Percentiles rank a stretch among this genome's conserved stretches.
Conservation (phyloP, 1,140 invertebrate species). For the Drosophila paulistorum region DNA sequence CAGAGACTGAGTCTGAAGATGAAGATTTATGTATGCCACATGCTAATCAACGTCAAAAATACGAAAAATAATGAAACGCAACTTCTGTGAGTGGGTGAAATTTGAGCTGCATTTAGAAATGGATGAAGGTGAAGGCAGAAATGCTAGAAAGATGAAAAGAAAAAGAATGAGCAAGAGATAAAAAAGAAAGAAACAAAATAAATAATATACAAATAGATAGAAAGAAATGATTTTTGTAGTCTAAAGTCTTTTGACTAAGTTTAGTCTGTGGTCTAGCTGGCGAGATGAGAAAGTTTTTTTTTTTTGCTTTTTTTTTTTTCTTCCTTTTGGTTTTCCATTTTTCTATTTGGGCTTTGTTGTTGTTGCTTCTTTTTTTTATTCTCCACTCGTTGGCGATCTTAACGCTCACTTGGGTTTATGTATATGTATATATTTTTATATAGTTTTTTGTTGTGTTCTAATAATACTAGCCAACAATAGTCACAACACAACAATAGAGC, state of each 20-base stretch:
- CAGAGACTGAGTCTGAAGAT: neutral
- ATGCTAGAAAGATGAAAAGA: neutral
- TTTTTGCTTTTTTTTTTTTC: conserved; percentile 32
- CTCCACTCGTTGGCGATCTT: conserved; percentile 62
- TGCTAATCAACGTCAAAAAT: conserved; percentile 71
- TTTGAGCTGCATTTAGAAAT: conserved; percentile 53
- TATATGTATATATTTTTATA: neutral
- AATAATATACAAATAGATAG: neutral
- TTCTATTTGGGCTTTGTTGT: conserved; percentile 22
- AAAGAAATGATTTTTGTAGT: conserved; percentile 10
- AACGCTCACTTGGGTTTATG: conserved; percentile 72
- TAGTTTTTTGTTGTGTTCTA: conserved; percentile 62
- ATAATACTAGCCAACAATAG: conserved; percentile 60
- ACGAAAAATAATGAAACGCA: conserved; percentile 19
- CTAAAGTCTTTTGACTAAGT: conserved; percentile 15
- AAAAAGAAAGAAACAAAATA: neutral
- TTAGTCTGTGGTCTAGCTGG: conserved; percentile 27
- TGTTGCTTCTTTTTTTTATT: conserved; percentile 28
- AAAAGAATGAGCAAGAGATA: neutral
- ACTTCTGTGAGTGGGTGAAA: conserved; percentile 55
- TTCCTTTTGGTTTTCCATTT: neutral
- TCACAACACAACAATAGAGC: conserved; percentile 41
- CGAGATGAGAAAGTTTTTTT: conserved; percentile 70
- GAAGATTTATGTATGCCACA: conserved; percentile 75
- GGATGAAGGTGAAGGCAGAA: conserved; percentile 72